phyloP scores from a whole-genome alignment of 2,113 vertebrate genomes.

The Microcebus griseorufus region DNA sequence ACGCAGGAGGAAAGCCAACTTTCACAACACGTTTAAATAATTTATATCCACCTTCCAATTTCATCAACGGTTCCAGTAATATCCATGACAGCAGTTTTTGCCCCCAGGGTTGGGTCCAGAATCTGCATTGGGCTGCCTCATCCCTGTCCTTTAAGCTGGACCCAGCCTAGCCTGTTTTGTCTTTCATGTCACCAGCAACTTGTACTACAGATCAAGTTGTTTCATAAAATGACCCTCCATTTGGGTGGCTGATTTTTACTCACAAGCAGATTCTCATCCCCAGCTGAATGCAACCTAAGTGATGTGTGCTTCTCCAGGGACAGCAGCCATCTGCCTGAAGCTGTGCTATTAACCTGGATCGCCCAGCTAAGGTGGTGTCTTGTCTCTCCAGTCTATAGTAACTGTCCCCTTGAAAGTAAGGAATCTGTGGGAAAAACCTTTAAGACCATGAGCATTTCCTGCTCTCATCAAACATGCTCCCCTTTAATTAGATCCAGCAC shows the following conservation, averaged over 20 bases:
- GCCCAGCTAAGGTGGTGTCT: neutral
- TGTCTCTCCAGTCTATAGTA: neutral
- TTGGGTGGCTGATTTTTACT: neutral
- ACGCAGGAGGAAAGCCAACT: neutral
- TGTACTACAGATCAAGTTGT: neutral
- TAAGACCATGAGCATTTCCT: neutral
- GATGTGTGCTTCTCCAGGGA: neutral
- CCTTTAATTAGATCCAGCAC: neutral
- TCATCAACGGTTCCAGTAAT: neutral
- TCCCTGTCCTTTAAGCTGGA: neutral
- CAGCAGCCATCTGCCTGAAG: neutral
- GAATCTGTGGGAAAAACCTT: neutral
- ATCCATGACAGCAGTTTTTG: fast-evolving
- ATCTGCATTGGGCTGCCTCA: neutral
- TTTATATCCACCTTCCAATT: fast-evolving
- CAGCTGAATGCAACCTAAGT: neutral
- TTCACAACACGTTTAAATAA: neutral
- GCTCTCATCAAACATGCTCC: neutral
- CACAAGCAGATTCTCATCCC: neutral
- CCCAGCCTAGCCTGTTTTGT: neutral
- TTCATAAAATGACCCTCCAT: neutral
- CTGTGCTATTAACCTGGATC: neutral
- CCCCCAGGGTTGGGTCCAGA: neutral
- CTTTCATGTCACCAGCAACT: neutral
- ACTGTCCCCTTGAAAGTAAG: neutral